These are phyloP conservation scores for Mellilla xanthometata DNA, from an alignment of 2,888 invertebrate species.

Conservation along the genomic window DNA sequence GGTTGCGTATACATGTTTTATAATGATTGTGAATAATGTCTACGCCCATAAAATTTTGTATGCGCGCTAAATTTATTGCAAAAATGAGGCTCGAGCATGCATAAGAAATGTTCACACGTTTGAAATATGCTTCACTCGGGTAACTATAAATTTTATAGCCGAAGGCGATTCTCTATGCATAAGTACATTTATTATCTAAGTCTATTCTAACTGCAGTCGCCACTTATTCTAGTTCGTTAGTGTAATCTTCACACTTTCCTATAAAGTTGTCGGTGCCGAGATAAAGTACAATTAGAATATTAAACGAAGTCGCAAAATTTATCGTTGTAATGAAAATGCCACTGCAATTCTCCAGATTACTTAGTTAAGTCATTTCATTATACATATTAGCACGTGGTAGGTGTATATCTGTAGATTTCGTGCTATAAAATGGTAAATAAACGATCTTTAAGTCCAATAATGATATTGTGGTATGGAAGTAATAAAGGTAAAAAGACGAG, in stretches of 20 bases:
- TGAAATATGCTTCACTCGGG: constrained; percentile 59
- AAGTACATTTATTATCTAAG: constrained; percentile 57
- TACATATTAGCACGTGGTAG: constrained; percentile 20
- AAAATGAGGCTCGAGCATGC: constrained; percentile 54
- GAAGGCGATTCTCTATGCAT: constrained; percentile 60
- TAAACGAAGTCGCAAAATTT: constrained; percentile 39
- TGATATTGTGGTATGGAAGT: constrained; percentile 5
- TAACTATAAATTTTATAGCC: constrained; percentile 51
- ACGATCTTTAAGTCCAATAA: constrained; percentile 11
- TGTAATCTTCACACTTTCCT: constrained; percentile 62
- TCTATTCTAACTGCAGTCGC: constrained; percentile 45
- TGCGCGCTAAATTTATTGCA: constrained; percentile 48
- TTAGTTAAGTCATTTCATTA: constrained; percentile 30
- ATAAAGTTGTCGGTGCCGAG: constrained; percentile 46
- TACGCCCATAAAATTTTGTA: constrained; percentile 44
- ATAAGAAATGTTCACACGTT: constrained; percentile 52
- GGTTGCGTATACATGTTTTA: constrained; percentile 20
- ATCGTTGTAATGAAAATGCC: constrained; percentile 32
- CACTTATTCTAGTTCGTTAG: constrained; percentile 57
- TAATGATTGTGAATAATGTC: constrained; percentile 22
- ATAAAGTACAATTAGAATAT: constrained; percentile 52
- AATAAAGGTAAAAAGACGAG: constrained; percentile 1
- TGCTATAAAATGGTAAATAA: constrained; percentile 17
- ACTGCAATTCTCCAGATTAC: constrained; percentile 25
- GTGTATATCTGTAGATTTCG: constrained; percentile 23